These are phyloP conservation scores for Metopolophium dirhodum DNA, from an alignment of 1,140 invertebrate genomes.

Conservation along the genomic window DNA sequence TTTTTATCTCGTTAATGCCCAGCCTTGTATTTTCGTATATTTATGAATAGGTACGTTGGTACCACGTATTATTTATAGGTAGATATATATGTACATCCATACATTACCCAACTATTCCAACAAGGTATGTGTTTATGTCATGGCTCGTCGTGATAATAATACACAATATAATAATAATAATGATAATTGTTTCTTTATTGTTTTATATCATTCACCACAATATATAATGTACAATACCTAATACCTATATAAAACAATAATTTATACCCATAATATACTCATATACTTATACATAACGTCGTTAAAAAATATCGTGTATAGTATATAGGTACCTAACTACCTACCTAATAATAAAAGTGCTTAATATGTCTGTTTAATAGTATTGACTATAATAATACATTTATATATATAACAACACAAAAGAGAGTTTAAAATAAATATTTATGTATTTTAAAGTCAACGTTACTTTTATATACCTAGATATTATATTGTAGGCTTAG, in stretches of 20 bases:
- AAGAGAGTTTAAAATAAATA: background rate
- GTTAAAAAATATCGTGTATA: background rate
- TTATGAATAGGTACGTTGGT: too few relatives aligned
- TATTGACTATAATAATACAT: background rate
- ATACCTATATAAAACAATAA: too few relatives aligned
- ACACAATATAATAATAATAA: background rate
- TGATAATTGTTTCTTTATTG: too few relatives aligned
- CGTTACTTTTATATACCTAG: too few relatives aligned
- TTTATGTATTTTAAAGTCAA: background rate
- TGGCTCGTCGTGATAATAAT: background rate
- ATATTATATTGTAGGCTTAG: background rate
- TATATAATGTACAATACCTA: too few relatives aligned
- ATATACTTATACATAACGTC: background rate
- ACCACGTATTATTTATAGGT: background rate
- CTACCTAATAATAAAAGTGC: too few relatives aligned
- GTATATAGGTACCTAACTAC: background rate
- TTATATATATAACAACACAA: background rate
- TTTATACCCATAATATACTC: too few relatives aligned
- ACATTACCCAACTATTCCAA: too few relatives aligned
- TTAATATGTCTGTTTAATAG: background rate
- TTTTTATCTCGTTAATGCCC: too few relatives aligned
- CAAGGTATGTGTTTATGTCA: background rate
- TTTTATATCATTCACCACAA: too few relatives aligned
- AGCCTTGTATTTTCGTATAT: background rate
- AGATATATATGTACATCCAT: too few relatives aligned